Base-by-base conservation (phyloP, 2,888 invertebrate genomes). In the Nudaria mundana region DNA sequence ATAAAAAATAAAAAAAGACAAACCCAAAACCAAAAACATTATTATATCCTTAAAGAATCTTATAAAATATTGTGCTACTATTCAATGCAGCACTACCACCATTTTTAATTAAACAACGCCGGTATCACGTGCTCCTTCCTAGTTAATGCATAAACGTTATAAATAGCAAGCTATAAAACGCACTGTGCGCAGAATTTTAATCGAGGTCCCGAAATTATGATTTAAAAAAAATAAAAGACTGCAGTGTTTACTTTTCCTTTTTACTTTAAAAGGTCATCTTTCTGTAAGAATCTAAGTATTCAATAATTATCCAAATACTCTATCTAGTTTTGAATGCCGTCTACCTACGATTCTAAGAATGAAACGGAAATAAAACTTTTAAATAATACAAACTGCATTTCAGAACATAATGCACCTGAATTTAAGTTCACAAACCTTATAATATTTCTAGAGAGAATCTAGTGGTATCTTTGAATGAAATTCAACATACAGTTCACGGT, bases 141-240 rank as follows among this genome's bases (percentile, higher is more conserved):
- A 43, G 51, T 53, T 63, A 65, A 69, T 60, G 60, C 52, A 54
- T 45, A 56, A 63, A 66, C 61, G 15, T 57, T 66, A 55, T 67
- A 71, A 49, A 75, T 65, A 65, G 50, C 53, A 44, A 52, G 61
- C 70, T 50, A 75, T 75, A 76, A 76, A 76, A 61, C 62, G 60
- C 74, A 75, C 62, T 65, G 54, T 60, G 65, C 58, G 75, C 64
- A 45, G 73, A 76, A 74, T 73, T 71, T 63, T 64, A 78, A 78
- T 69, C 12, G 61, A 3, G 16, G 64, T 60, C 54, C 41, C 54
- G 52, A 49, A 52, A 61, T 54, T 63, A 55, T 52, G 57, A 58
- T 58, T 63, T 63, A 58, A 40, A 59, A 68, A 66, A 7, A 20
- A 61, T 69, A 73, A 70, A 64, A 61, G 52, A 14, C 2, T 1